Evolutionary conservation across 2,888 invertebrate species (phyloP).

Genomic region (Sinohyriopsis cumingii): DNA sequence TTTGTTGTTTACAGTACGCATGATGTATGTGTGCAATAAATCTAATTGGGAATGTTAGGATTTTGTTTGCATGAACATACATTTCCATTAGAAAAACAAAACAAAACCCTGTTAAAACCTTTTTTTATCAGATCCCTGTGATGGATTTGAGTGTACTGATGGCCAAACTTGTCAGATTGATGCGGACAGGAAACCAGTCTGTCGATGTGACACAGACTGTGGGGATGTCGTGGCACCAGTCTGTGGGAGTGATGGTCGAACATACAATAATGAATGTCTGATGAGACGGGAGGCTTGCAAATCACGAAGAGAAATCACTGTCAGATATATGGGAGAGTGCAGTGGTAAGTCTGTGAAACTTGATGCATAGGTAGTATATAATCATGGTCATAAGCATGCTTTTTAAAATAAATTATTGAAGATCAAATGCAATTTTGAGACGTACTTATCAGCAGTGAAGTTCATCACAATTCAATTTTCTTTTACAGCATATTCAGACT

Average conservation of each 20-base stretch:
- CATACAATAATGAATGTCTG: constrained; percentile 94
- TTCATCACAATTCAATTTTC: too few relatives aligned
- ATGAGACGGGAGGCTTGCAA: constrained; percentile 91
- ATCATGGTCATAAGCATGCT: not conserved
- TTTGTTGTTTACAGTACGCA: too few relatives aligned
- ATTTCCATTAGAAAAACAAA: too few relatives aligned
- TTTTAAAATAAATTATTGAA: too few relatives aligned
- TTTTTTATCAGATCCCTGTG: constrained; percentile 84
- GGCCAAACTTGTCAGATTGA: constrained; percentile 89
- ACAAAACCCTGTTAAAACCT: too few relatives aligned
- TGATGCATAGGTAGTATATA: not conserved
- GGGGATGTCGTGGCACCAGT: constrained; percentile 78
- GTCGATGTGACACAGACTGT: constrained; percentile 83
- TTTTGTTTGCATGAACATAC: too few relatives aligned
- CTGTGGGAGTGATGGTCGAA: constrained; percentile 92
- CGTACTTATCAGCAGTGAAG: too few relatives aligned
- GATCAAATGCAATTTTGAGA: too few relatives aligned
- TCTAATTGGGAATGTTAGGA: too few relatives aligned
- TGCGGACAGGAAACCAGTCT: constrained; percentile 83
- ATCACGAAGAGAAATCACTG: constrained; percentile 79
- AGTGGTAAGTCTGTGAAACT: constrained; percentile 67
- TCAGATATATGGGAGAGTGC: constrained; percentile 88
- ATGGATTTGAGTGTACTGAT: constrained; percentile 83
- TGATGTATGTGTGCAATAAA: too few relatives aligned
- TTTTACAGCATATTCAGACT: too few relatives aligned